Conservation (phyloP, 2,113 vertebrate species). For the Australoheros scitulus region DNA sequence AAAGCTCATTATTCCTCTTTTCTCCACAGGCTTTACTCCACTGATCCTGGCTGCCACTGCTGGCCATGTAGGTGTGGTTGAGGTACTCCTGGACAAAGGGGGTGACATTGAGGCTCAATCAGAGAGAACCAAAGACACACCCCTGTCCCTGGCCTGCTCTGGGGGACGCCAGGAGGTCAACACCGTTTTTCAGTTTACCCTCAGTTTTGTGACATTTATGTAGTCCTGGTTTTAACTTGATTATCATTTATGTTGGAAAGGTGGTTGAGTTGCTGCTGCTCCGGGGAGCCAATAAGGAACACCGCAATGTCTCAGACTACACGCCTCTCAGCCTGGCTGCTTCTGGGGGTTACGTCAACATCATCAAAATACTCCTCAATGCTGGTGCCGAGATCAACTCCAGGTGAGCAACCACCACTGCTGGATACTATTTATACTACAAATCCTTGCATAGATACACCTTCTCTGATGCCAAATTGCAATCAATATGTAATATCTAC, state of each 20-base stretch:
- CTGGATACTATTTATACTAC: not conserved
- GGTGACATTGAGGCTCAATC: slow-evolving; percentile 98
- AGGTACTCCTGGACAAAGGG: slow-evolving; percentile 97
- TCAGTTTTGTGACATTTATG: not conserved
- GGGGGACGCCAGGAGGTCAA: slow-evolving; percentile 96
- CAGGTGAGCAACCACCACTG: slow-evolving; percentile 79
- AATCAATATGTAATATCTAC: not conserved
- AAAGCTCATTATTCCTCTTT: not conserved
- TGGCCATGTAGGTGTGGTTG: slow-evolving; percentile 96
- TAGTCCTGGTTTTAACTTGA: slow-evolving; percentile 2
- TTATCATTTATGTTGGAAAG: slow-evolving; percentile 70
- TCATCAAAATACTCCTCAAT: slow-evolving; percentile 99
- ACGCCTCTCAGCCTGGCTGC: slow-evolving; percentile 97
- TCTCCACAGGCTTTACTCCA: slow-evolving; percentile 90
- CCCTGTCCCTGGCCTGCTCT: slow-evolving; percentile 95
- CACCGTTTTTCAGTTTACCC: not conserved
- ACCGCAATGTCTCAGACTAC: slow-evolving; percentile 98
- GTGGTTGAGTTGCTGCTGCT: slow-evolving; percentile 96
- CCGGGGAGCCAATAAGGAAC: slow-evolving; percentile 97
- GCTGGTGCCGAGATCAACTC: slow-evolving; percentile 99
- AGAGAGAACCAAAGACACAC: slow-evolving; percentile 98
- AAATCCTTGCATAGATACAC: not conserved
- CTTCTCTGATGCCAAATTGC: not conserved
- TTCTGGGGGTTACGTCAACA: slow-evolving; percentile 98
- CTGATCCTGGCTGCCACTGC: slow-evolving; percentile 97